Conservation (phyloP, 2,113 vertebrate genomes). For the Ranitomeya variabilis region DNA sequence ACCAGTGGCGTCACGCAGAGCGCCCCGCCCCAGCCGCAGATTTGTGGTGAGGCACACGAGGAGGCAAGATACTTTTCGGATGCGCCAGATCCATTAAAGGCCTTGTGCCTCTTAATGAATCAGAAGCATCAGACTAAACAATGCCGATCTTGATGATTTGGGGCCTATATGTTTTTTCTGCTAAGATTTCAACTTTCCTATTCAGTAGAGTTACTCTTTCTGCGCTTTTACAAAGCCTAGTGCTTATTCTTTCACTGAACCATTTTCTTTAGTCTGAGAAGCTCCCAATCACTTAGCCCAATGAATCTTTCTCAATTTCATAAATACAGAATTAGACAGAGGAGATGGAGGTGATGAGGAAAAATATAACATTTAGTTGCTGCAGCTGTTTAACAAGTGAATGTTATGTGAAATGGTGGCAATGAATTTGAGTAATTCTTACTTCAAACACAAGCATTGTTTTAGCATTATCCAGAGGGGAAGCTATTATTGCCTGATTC, state of each 20-base stretch:
- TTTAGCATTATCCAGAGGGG: not conserved
- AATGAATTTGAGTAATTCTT: not conserved
- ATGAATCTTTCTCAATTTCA: not conserved
- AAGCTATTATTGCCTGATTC: not conserved
- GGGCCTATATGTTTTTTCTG: too few species aligned
- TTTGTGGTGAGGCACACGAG: too few species aligned
- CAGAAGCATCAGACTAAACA: too few species aligned
- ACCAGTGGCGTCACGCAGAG: too few species aligned
- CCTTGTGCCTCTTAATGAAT: too few species aligned
- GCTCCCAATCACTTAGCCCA: conserved; percentile 4
- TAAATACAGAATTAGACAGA: conserved; percentile 4
- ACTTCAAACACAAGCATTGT: conserved; percentile 8
- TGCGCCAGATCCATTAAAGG: too few species aligned
- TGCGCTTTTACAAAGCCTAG: conserved; percentile 13
- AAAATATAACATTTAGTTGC: conserved; percentile 24
- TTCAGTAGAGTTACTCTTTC: not conserved
- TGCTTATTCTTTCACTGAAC: not conserved
- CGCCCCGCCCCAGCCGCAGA: too few species aligned
- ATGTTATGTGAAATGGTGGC: not conserved
- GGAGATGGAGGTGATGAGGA: not conserved
- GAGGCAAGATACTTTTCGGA: too few species aligned
- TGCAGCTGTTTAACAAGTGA: not conserved
- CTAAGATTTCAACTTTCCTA: too few species aligned
- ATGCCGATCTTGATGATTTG: too few species aligned
- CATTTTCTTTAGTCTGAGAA: not conserved